phyloP scores from a whole-genome alignment of 2,113 vertebrate species.

The Pycnonotus jocosus region DNA sequence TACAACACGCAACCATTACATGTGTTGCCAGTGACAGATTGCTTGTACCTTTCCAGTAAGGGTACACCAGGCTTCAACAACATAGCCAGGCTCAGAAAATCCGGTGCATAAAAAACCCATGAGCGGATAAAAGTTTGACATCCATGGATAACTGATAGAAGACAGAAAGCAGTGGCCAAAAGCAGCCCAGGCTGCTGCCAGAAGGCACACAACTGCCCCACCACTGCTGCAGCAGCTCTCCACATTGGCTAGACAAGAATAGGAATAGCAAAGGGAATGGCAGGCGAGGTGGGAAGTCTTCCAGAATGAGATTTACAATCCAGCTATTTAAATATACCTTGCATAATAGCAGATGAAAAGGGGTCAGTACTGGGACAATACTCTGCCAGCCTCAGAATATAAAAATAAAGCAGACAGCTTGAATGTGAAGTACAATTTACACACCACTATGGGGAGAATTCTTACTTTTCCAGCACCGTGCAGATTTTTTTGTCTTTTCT shows the following conservation, averaged over 20 bases:
- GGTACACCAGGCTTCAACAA: background rate
- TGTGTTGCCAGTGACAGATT: background rate
- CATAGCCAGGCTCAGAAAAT: background rate
- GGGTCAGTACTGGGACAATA: background rate
- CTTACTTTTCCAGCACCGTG: background rate
- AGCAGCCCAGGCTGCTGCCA: background rate
- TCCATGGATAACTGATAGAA: background rate
- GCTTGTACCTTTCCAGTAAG: background rate
- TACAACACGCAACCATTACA: background rate
- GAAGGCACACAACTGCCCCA: background rate
- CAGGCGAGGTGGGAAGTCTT: background rate
- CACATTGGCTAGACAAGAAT: background rate
- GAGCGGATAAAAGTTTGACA: background rate
- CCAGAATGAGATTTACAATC: constrained; percentile 1
- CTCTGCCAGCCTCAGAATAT: background rate
- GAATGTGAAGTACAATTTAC: background rate
- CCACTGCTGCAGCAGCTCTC: background rate
- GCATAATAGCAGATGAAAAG: background rate
- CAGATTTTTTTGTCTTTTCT: background rate
- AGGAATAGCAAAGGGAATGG: background rate
- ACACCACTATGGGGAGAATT: background rate
- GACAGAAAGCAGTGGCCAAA: background rate
- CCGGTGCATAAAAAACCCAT: background rate
- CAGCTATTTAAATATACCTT: constrained; percentile 38
- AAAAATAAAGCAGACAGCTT: background rate